Percentiles rank a stretch among this genome's conserved stretches.
Evolutionary conservation across 2,797 vertebrate species (phyloP).

Genomic region (Galaxias olidus): DNA sequence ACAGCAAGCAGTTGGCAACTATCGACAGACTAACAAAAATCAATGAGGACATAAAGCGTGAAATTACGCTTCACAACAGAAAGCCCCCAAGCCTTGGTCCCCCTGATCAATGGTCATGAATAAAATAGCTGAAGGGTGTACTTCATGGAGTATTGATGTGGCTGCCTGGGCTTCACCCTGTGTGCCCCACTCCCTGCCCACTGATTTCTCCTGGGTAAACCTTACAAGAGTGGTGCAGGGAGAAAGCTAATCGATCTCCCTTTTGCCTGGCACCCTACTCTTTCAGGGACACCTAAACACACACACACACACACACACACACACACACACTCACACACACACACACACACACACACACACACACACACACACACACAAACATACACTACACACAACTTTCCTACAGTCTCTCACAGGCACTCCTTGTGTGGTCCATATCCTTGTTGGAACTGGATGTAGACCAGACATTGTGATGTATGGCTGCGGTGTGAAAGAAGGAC

Average conservation of each 20-base stretch:
- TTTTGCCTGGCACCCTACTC: conserved; percentile 43
- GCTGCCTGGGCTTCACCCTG: conserved; percentile 41
- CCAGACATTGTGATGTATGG: too few species aligned
- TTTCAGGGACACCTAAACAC: neutral
- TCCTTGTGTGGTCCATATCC: neutral
- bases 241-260: conserved; percentile 50
- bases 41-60: conserved; percentile 67
- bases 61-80: conserved; percentile 69
- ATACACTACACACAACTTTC: neutral
- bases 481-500: too few species aligned
- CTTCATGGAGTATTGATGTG: conserved; percentile 49
- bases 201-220: conserved; percentile 35
- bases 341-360: neutral
- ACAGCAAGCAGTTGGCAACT: conserved; percentile 43
- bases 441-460: too few species aligned
- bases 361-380: neutral
- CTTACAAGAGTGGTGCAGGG: conserved; percentile 11
- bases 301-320: neutral
- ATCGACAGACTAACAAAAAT: conserved; percentile 60
- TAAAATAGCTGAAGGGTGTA: conserved; percentile 33
- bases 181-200: conserved; percentile 26
- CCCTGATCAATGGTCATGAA: conserved; percentile 41
- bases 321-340: too few species aligned
- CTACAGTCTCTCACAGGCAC: neutral
- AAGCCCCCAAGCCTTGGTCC: conserved; percentile 34